phyloP scores from a whole-genome alignment of 2,888 invertebrate species.

The Crepidodera aurea region DNA sequence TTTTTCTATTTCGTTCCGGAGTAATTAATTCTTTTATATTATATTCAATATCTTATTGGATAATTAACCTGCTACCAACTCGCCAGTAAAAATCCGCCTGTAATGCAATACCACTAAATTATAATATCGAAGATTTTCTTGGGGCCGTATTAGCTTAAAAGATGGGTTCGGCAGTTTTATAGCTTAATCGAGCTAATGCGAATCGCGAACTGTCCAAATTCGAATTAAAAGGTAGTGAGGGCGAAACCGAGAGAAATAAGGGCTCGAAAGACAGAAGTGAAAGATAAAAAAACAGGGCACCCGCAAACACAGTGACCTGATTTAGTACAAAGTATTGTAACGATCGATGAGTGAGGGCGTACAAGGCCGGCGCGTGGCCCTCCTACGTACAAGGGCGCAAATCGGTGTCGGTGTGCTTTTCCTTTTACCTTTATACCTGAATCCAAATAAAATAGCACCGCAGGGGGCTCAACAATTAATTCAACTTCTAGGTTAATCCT shows the following conservation, averaged over 20 bases:
- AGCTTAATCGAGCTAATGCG: conserved; percentile 25
- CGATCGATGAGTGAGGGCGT: conserved; percentile 60
- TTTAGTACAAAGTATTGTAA: conserved; percentile 56
- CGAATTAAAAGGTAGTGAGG: conserved; percentile 10
- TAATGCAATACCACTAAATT: background rate
- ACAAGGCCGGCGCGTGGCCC: conserved; percentile 62
- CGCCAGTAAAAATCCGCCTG: background rate
- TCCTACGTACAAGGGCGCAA: conserved; percentile 59
- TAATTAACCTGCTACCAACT: too few relatives aligned
- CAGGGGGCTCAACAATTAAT: conserved; percentile 30
- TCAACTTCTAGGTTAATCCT: conserved; percentile 11
- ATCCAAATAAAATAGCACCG: conserved; percentile 45
- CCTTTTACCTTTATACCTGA: conserved; percentile 46
- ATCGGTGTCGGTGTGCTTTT: conserved; percentile 42
- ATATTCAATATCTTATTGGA: too few relatives aligned
- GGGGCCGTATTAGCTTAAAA: background rate
- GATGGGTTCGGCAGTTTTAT: conserved; percentile 22
- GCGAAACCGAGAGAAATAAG: conserved; percentile 15
- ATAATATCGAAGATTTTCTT: background rate
- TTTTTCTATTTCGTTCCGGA: too few relatives aligned
- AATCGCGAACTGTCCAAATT: conserved; percentile 13
- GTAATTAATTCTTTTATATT: too few relatives aligned
- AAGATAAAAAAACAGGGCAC: conserved; percentile 56
- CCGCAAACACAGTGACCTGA: conserved; percentile 63
- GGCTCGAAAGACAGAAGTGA: conserved; percentile 24